Evolutionary conservation across 2,888 invertebrate species (phyloP), one percentile per base, ranked within the genome.

Genomic region (Amblyjoppa fuscipennis): DNA sequence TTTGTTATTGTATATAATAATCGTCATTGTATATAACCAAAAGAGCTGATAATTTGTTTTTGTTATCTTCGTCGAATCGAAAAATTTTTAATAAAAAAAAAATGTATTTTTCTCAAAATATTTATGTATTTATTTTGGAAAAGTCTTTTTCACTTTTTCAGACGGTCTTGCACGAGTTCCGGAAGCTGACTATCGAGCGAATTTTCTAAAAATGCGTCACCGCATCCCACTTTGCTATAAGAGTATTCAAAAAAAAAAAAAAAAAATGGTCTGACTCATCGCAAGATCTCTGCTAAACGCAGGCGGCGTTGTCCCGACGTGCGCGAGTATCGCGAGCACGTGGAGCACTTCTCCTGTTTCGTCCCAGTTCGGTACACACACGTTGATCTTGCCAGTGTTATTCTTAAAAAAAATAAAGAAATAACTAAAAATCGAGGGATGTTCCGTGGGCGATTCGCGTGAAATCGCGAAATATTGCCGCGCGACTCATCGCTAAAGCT

Each of bases 121-220:
- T 53, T 53, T 53, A 1, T 1, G 1, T 53, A 0, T 53, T 20
- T 53, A 2, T n/a, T 53, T 20, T n/a, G n/a, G 20, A 20, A 20
- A 13, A n/a, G 0, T 20, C 20, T 3, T 20, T 6, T n/a, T 20
- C 53, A 53, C 20, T 53, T 4, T 13, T 51, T 51, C 9, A 1
- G 3, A 20, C 7, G 5, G 20, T 53, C 20, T n/a, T 20, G 9
- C 56, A 9, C 7, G 56, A 20, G n/a, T 56, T 56, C 56, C 56
- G 56, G 56, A 56, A 56, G 56, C 25, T 11, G 9, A 25, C 56
- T 20, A 13, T 20, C 20, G 20, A 25, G 56, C 13, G 25, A 56
- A 56, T 56, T 25, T 56, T 56, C 56, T 20, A 56, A 56, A 56
- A 56, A 56, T 56, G 56, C 56, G 56, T 56, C 56, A 56, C 56